phyloP scores from a whole-genome alignment of 2,113 vertebrate species.

The Pavo muticus region DNA sequence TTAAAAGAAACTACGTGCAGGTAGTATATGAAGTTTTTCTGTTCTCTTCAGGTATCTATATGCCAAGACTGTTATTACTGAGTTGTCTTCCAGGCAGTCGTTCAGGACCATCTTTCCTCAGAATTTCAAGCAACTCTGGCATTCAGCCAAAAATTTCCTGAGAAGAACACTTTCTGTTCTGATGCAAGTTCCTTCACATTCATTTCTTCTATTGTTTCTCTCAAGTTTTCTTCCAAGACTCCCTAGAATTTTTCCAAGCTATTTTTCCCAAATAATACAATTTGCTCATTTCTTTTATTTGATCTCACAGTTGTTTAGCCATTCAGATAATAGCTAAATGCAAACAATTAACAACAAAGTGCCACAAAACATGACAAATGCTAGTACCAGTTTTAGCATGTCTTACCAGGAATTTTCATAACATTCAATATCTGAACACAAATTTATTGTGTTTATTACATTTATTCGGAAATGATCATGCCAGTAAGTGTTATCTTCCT shows the following conservation, averaged over 20 bases:
- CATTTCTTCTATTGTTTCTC: not conserved
- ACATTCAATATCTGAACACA: not conserved
- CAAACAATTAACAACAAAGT: not conserved
- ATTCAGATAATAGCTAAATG: not conserved
- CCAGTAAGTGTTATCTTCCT: not conserved
- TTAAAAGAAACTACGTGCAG: not conserved
- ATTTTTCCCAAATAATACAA: not conserved
- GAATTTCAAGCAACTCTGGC: constrained; percentile 16
- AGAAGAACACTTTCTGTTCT: not conserved
- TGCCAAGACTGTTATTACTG: not conserved
- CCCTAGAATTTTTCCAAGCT: not conserved
- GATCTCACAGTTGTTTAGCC: not conserved
- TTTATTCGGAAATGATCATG: not conserved
- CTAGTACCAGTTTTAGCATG: not conserved
- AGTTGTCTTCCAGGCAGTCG: not conserved
- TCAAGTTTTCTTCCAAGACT: not conserved
- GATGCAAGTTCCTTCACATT: not conserved
- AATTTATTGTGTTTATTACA: not conserved
- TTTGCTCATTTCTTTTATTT: not conserved
- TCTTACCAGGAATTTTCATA: not conserved
- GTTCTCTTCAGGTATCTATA: not conserved
- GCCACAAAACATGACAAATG: not conserved
- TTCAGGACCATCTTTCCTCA: not conserved
- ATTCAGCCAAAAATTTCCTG: not conserved
- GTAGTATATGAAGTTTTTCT: not conserved